phyloP scores from a whole-genome alignment of 1,140 invertebrate genomes.

The Drosophila pruinosa region DNA sequence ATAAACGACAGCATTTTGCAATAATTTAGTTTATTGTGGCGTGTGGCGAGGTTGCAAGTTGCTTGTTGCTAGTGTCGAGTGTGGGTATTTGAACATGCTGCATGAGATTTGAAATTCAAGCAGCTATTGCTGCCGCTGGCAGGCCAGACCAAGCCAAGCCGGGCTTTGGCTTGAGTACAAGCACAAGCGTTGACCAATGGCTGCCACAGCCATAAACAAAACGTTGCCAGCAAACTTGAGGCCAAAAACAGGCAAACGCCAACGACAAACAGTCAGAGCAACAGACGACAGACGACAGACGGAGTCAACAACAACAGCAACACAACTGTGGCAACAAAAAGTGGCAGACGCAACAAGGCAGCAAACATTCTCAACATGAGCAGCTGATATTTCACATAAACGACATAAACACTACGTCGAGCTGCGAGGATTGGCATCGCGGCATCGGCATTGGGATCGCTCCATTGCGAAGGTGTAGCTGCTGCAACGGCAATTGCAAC shows the following conservation, averaged over 20 bases:
- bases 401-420: constrained; percentile 75
- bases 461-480: constrained; percentile 63
- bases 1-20: constrained; percentile 44
- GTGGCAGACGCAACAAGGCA: constrained; percentile 72
- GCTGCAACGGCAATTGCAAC: constrained; percentile 33
- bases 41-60: constrained; percentile 9
- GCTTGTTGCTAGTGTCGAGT: constrained; percentile 5
- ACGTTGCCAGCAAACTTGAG: constrained; percentile 47
- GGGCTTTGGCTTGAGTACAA: too few species aligned
- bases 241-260: constrained; percentile 44
- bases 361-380: constrained; percentile 78
- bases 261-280: too few species aligned
- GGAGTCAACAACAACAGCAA: constrained; percentile 32
- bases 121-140: constrained; percentile 33
- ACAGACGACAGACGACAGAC: constrained; percentile 23
- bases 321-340: constrained; percentile 56
- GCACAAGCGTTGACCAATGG: constrained; percentile 70
- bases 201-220: constrained; percentile 72
- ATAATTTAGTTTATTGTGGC: constrained; percentile 71
- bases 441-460: constrained; percentile 5
- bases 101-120: constrained; percentile 73
- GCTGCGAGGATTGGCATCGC: constrained; percentile 44
- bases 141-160: constrained; percentile 1
- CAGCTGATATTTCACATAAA: constrained; percentile 82
- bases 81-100: constrained; percentile 45